Percentiles rank a stretch among this genome's conserved stretches.
Evolutionary conservation across 2,797 vertebrate species (phyloP).

Genomic region (Brachymystax lenok): DNA sequence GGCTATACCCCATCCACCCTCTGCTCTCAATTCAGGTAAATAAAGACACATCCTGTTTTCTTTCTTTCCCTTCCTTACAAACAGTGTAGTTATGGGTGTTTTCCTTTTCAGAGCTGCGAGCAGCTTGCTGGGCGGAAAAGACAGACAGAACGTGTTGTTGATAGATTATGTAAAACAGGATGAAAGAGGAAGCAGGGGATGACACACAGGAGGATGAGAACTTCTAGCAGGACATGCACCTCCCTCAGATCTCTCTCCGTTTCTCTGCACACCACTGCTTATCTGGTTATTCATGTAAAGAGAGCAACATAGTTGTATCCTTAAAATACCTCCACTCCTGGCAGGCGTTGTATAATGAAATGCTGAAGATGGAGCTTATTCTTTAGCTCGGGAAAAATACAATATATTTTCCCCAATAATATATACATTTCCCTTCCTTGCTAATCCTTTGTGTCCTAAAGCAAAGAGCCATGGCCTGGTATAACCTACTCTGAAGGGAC

Average conservation of each 20-base stretch:
- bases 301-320: slow-evolving; percentile 47
- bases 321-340: slow-evolving; percentile 54
- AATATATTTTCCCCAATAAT: slow-evolving; percentile 5
- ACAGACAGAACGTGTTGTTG: slow-evolving; percentile 74
- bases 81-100: slow-evolving; percentile 55
- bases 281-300: slow-evolving; percentile 57
- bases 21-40: slow-evolving; percentile 38
- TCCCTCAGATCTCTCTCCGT: slow-evolving; percentile 40
- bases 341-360: slow-evolving; percentile 47
- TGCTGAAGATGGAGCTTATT: slow-evolving; percentile 20
- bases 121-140: slow-evolving; percentile 70
- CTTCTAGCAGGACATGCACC: slow-evolving; percentile 47
- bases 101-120: slow-evolving; percentile 73
- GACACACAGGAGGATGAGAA: slow-evolving; percentile 64
- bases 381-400: background rate
- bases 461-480: background rate
- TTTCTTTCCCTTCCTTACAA: slow-evolving; percentile 61
- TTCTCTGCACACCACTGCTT: slow-evolving; percentile 50
- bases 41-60: slow-evolving; percentile 59
- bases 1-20: slow-evolving; percentile 31
- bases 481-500: background rate
- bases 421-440: background rate
- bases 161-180: slow-evolving; percentile 75
- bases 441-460: slow-evolving; percentile 2
- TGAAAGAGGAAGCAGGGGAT: slow-evolving; percentile 63